phyloP scores from a whole-genome alignment of 2,113 vertebrate species.

The Sciurus niger region DNA sequence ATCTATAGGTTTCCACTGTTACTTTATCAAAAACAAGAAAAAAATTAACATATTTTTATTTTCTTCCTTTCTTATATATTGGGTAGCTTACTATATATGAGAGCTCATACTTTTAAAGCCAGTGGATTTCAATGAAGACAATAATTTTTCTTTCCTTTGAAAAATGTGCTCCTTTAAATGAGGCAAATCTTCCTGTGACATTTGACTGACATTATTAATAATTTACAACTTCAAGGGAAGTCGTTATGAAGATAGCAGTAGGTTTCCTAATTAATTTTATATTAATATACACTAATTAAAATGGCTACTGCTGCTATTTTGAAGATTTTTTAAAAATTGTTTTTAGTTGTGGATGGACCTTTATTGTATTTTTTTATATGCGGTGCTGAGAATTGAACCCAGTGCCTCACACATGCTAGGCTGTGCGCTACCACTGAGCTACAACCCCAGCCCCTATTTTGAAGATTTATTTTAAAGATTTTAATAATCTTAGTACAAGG shows the following conservation, averaged over 20 bases:
- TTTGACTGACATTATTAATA: conserved; percentile 61
- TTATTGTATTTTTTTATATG: too few relatives aligned
- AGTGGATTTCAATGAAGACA: background rate
- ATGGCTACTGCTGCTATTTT: conserved; percentile 5
- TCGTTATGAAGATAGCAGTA: conserved; percentile 14
- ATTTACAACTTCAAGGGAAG: conserved; percentile 64
- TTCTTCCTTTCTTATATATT: background rate
- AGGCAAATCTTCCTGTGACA: conserved; percentile 56
- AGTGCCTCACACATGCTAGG: too few relatives aligned
- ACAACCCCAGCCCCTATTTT: background rate
- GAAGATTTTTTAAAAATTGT: too few relatives aligned
- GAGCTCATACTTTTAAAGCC: background rate
- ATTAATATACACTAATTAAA: conserved; percentile 59
- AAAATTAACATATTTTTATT: background rate
- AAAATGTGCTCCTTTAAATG: conserved; percentile 30
- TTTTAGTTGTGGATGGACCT: too few relatives aligned
- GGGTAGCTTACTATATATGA: background rate
- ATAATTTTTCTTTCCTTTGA: conserved; percentile 19
- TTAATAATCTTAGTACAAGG: background rate
- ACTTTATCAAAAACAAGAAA: background rate
- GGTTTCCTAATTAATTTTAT: conserved; percentile 40
- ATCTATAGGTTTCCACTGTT: background rate
- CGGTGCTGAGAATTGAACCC: too few relatives aligned
- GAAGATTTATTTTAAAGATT: background rate
- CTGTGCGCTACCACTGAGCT: too few relatives aligned